Percentiles rank a stretch among this genome's conserved stretches.
Conservation (phyloP, 2,888 invertebrate species). For the Meiosimyza platycephala region DNA sequence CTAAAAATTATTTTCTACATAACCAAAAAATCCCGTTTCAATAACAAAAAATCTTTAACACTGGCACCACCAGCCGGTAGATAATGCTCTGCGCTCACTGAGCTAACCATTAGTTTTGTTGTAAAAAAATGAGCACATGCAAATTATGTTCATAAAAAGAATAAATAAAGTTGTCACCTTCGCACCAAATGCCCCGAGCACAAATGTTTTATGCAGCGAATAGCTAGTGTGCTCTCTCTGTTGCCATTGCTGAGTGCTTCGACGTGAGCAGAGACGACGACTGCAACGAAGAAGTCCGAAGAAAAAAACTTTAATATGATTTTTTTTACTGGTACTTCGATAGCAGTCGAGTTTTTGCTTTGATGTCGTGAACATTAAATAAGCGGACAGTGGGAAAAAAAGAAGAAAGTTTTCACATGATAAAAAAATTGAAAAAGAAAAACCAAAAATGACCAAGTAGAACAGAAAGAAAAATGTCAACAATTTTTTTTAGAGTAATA, state of each 20-base stretch:
- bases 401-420: conserved; percentile 44
- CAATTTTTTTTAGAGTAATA: conserved; percentile 22
- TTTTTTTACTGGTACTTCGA: conserved; percentile 62
- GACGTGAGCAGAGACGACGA: background rate
- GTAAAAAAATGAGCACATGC: conserved; percentile 16
- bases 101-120: too few relatives aligned
- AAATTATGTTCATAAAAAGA: background rate
- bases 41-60: too few relatives aligned
- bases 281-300: background rate
- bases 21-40: too few relatives aligned
- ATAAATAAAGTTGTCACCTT: background rate
- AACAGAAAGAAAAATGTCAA: conserved; percentile 27
- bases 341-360: conserved; percentile 67
- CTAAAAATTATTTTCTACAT: too few relatives aligned
- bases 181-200: background rate
- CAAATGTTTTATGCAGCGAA: background rate
- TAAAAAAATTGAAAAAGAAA: conserved; percentile 39
- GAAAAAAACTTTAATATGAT: conserved; percentile 56
- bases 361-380: conserved; percentile 57
- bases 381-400: conserved; percentile 42
- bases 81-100: too few relatives aligned
- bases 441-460: conserved; percentile 15
- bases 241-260: background rate
- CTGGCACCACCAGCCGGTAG: too few relatives aligned
- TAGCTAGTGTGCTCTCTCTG: conserved; percentile 1